phyloP scores from a whole-genome alignment of 1,140 invertebrate species.

The Drosophila bocki region DNA sequence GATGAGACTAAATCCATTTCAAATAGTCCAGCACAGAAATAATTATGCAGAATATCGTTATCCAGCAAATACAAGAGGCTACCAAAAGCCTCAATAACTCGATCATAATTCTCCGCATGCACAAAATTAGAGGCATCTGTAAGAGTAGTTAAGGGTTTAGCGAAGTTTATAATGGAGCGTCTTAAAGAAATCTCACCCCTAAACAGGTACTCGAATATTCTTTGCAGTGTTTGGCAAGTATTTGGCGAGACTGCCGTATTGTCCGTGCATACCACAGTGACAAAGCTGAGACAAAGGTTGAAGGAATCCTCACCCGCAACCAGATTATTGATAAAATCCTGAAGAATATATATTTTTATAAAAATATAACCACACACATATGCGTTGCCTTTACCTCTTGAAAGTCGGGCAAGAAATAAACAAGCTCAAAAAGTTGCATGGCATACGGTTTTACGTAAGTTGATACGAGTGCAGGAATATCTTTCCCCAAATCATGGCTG shows the following conservation, averaged over 20 bases:
- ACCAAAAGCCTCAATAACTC: slow-evolving; percentile 45
- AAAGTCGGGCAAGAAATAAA: slow-evolving; percentile 48
- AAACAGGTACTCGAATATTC: slow-evolving; percentile 56
- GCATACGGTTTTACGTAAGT: slow-evolving; percentile 36
- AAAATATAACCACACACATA: background rate
- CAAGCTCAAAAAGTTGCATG: slow-evolving; percentile 31
- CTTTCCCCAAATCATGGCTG: background rate
- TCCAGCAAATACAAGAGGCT: slow-evolving; percentile 31
- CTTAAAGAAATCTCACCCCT: slow-evolving; percentile 20
- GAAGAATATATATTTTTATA: background rate
- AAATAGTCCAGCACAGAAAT: slow-evolving; percentile 47
- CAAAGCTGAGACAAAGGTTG: slow-evolving; percentile 44
- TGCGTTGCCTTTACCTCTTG: slow-evolving; percentile 31
- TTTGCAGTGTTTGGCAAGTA: slow-evolving; percentile 31
- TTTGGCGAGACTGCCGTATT: slow-evolving; percentile 1
- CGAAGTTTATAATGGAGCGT: background rate
- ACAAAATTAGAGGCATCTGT: slow-evolving; percentile 53
- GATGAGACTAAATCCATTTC: slow-evolving; percentile 41
- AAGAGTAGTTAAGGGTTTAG: background rate
- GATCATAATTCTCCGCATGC: slow-evolving; percentile 34
- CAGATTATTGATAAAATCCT: slow-evolving; percentile 13
- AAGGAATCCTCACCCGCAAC: slow-evolving; percentile 6
- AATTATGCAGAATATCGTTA: slow-evolving; percentile 16
- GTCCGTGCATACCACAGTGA: slow-evolving; percentile 32
- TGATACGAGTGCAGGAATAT: slow-evolving; percentile 20